phyloP scores from a whole-genome alignment of 2,888 invertebrate species.

The Apamea anceps region DNA sequence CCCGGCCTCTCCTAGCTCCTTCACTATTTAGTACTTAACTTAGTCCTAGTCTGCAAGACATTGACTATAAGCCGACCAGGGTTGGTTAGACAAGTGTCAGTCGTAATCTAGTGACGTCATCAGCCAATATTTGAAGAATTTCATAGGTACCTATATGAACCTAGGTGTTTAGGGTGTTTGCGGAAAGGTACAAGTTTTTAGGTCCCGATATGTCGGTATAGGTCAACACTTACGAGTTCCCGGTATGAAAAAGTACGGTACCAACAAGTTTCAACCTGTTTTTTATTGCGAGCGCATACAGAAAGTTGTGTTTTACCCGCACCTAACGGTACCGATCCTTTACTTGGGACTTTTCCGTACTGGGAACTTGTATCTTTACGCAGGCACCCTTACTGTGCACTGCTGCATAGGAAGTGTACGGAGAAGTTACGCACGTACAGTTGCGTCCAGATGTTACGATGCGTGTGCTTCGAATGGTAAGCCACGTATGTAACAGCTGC shows the following conservation, averaged over 20 bases:
- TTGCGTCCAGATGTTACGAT: too few species aligned
- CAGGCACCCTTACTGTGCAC: too few species aligned
- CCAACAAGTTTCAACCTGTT: neutral
- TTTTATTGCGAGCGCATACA: neutral
- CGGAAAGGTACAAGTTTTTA: neutral
- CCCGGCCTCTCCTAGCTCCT: slow-evolving; percentile 75
- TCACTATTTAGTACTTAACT: slow-evolving; percentile 13
- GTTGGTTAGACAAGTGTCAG: neutral
- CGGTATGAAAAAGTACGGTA: too few species aligned
- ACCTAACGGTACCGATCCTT: neutral
- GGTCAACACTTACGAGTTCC: too few species aligned
- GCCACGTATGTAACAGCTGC: too few species aligned
- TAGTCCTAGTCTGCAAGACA: slow-evolving; percentile 12
- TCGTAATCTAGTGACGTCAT: neutral
- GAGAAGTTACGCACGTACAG: too few species aligned
- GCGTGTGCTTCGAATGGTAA: too few species aligned
- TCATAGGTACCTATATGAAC: neutral
- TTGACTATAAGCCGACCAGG: neutral
- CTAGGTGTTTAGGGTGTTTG: neutral
- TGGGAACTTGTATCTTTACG: too few species aligned
- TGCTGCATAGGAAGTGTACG: too few species aligned
- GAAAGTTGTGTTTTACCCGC: too few species aligned
- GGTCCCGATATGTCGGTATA: neutral
- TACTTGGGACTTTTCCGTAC: neutral
- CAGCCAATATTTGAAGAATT: neutral